Conservation (phyloP, 1,140 invertebrate species). For the Odontomachus brunneus region DNA sequence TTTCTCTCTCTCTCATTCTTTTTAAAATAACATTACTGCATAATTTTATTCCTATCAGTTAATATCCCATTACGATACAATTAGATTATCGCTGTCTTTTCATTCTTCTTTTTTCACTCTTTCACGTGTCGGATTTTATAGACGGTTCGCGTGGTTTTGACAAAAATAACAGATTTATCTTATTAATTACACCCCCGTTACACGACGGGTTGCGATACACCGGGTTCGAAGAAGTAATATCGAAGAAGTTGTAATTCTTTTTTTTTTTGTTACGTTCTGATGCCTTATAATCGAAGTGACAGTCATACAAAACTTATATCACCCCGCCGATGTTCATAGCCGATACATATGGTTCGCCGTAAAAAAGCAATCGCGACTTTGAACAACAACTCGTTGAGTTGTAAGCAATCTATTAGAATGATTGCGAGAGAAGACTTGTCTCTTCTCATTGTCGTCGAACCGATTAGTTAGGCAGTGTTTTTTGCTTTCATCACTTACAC, state of each 20-base stretch:
- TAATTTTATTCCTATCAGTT: conserved; percentile 49
- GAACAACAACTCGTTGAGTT: conserved; percentile 21
- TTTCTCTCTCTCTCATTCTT: conserved; percentile 14
- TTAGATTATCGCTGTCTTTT: conserved; percentile 67
- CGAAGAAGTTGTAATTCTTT: conserved; percentile 24
- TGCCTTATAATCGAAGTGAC: conserved; percentile 60
- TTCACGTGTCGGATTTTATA: conserved; percentile 49
- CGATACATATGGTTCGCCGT: conserved; percentile 66
- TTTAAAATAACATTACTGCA: conserved; percentile 59
- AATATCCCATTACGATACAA: conserved; percentile 65
- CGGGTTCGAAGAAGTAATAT: conserved; percentile 59
- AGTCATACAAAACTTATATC: conserved; percentile 59
- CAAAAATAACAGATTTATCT: conserved; percentile 68
- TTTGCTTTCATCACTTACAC: conserved; percentile 57
- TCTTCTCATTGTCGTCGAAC: conserved; percentile 37
- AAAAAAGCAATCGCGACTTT: conserved; percentile 25
- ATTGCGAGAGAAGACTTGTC: conserved; percentile 4
- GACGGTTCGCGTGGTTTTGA: conserved; percentile 64
- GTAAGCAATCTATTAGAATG: conserved; percentile 17
- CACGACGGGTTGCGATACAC: conserved; percentile 59
- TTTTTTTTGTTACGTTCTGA: conserved; percentile 57
- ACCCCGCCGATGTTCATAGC: conserved; percentile 55
- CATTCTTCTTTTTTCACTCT: neutral
- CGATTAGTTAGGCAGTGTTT: conserved; percentile 71
- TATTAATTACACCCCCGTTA: conserved; percentile 36